Evolutionary conservation across 2,113 vertebrate genomes (phyloP).

Genomic region (Cyanocitta stelleri): DNA sequence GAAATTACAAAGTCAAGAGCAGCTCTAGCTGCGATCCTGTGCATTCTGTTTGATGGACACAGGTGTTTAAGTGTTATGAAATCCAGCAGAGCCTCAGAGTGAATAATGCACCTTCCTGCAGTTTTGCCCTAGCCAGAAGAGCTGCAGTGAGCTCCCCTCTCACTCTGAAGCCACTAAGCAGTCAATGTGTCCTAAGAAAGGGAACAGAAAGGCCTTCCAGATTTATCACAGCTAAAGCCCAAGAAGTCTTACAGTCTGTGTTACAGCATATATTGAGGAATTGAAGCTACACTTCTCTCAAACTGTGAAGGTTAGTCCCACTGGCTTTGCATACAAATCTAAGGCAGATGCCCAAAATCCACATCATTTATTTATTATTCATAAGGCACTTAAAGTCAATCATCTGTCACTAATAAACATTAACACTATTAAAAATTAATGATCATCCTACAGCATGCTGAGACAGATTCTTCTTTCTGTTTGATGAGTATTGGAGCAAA

Average conservation of each 20-base stretch:
- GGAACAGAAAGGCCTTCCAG: not conserved
- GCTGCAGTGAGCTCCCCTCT: conserved; percentile 55
- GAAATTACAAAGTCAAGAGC: conserved; percentile 84
- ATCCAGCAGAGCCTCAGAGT: conserved; percentile 66
- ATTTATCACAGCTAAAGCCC: conserved; percentile 25
- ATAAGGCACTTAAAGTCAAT: conserved; percentile 67
- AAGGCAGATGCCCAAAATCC: conserved; percentile 48
- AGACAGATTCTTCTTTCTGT: conserved; percentile 61
- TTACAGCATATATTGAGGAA: not conserved
- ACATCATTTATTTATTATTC: conserved; percentile 69
- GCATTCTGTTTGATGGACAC: conserved; percentile 78
- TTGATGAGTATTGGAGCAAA: conserved; percentile 60
- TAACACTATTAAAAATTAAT: conserved; percentile 74
- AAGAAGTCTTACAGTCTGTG: not conserved
- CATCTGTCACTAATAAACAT: conserved; percentile 73
- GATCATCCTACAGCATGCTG: conserved; percentile 43
- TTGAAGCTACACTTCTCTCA: not conserved
- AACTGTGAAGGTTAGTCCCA: conserved; percentile 27
- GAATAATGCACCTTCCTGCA: conserved; percentile 69
- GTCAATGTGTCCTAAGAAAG: conserved; percentile 9
- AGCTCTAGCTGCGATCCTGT: conserved; percentile 73
- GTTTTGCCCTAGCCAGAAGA: conserved; percentile 63
- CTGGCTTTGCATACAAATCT: conserved; percentile 48
- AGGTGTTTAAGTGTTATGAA: conserved; percentile 81
- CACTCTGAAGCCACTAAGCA: conserved; percentile 10